Base-by-base conservation (phyloP, 1,140 invertebrate species). In the Hyles vespertilio region DNA sequence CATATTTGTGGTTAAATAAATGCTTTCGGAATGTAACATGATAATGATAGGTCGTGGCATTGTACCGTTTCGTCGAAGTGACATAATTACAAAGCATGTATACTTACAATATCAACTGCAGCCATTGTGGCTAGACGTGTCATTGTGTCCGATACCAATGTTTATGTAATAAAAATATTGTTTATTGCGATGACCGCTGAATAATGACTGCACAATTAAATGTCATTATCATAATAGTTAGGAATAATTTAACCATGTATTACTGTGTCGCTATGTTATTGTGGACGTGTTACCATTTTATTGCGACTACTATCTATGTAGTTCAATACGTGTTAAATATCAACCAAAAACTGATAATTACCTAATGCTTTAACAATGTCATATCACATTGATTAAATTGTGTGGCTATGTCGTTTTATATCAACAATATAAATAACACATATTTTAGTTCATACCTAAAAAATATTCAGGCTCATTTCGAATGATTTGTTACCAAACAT, bases 31-130 rank as follows among this genome's bases (percentile, higher is more conserved):
- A 73, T 74, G 67, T 58, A 65, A 69, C 65, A 59, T 75, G 72
- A 84, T 81, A 80, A 77, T 59, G 64, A 74, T 74, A 70, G 70
- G 69, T 77, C 67, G 51, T 61, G 49, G 56, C 56, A 67, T 65
- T 71, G 64, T 72, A 58, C 58, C n/a, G 44, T 56, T 70, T 70
- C 63, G 48, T 46, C 55, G 67, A 67, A 70, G 33, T 58, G 46
- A 53, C n/a, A 56, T 64, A 65, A 65, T 64, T 67, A 69, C 56
- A 67, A 61, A 67, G 61, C 32, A 61, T 22, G 22, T 22, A 22
- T 48, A 48, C 61, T 51, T 63, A 70, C 46, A 61, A 69, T 50
- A 61, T 63, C 53, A 40, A 51, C 45, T 10, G 46, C 11, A 33
- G 51, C 56, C 56, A 69, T 61, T 69, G 70, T 72, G 33, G 54